These are phyloP conservation scores for Lycorma delicatula DNA, from an alignment of 1,140 invertebrate species.

Conservation along the genomic window DNA sequence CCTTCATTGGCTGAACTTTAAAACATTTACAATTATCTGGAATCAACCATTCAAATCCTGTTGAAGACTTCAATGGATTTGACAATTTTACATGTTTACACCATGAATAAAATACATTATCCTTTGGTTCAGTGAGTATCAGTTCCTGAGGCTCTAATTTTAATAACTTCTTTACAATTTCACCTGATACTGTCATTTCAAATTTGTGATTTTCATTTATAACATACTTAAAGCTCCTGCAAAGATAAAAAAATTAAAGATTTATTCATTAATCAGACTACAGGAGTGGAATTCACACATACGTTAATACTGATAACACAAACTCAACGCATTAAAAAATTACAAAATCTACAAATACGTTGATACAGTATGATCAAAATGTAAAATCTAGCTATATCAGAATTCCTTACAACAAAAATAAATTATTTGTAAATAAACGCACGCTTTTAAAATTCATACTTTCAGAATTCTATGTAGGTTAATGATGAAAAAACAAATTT, in stretches of 20 bases:
- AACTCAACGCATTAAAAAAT: no score
- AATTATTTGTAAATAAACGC: no score
- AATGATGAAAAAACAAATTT: no score
- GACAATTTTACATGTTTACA: slow-evolving; percentile 5
- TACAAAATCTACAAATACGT: no score
- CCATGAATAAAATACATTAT: slow-evolving; percentile 10
- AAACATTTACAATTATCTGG: slow-evolving; percentile 5
- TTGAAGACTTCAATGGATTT: slow-evolving; percentile 8
- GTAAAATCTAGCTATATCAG: no score
- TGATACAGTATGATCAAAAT: no score
- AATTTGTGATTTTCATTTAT: slow-evolving; percentile 33
- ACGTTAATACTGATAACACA: no score
- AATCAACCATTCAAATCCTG: slow-evolving; percentile 8
- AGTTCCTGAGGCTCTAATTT: slow-evolving; percentile 18
- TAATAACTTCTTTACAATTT: slow-evolving; percentile 29
- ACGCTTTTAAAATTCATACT: no score
- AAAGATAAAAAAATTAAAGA: not conserved
- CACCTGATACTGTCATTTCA: slow-evolving; percentile 28
- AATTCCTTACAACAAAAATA: no score
- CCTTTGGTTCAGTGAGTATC: not conserved
- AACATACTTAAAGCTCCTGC: slow-evolving; percentile 25
- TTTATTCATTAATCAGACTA: not conserved
- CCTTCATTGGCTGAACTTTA: slow-evolving; percentile 22
- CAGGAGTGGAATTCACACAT: no score
- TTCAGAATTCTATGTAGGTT: no score